These are phyloP conservation scores for Chalcis sispes DNA, from an alignment of 2,888 invertebrate genomes.

Conservation along the genomic window DNA sequence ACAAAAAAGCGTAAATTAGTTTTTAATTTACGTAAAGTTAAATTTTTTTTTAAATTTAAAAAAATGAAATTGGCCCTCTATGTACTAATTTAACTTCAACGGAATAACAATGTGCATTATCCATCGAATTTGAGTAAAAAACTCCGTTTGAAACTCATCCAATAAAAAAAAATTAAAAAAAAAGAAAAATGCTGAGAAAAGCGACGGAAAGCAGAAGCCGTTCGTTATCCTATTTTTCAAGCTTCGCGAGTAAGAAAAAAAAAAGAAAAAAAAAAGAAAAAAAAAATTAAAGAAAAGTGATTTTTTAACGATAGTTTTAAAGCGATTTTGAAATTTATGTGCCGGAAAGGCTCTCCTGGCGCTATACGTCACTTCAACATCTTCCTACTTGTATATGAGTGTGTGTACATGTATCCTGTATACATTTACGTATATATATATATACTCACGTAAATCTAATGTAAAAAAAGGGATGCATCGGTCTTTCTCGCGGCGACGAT, in stretches of 20 bases:
- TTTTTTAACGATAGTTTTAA: conserved; percentile 54
- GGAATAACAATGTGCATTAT: background rate
- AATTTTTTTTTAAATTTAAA: no score
- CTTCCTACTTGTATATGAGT: no score
- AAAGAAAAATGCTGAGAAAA: background rate
- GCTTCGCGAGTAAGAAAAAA: no score
- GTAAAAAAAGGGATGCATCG: background rate
- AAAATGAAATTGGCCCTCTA: no score
- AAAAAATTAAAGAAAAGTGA: conserved; percentile 12
- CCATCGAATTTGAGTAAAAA: background rate
- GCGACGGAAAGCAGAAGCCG: background rate
- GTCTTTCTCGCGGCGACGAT: conserved; percentile 20
- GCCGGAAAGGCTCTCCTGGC: conserved; percentile 43
- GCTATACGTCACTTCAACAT: no score
- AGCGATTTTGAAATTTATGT: conserved; percentile 54
- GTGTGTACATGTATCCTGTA: conserved; percentile 11
- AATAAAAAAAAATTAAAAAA: no score
- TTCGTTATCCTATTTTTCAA: background rate
- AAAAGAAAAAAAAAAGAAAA: no score
- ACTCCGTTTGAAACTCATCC: background rate
- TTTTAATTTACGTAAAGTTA: no score
- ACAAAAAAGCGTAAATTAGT: no score
- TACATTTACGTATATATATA: background rate
- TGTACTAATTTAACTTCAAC: no score
- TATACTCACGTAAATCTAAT: background rate